Evolutionary conservation across 2,888 invertebrate species (phyloP), one percentile per base, ranked within the genome.

Genomic region (Masnerella sp.): DNA sequence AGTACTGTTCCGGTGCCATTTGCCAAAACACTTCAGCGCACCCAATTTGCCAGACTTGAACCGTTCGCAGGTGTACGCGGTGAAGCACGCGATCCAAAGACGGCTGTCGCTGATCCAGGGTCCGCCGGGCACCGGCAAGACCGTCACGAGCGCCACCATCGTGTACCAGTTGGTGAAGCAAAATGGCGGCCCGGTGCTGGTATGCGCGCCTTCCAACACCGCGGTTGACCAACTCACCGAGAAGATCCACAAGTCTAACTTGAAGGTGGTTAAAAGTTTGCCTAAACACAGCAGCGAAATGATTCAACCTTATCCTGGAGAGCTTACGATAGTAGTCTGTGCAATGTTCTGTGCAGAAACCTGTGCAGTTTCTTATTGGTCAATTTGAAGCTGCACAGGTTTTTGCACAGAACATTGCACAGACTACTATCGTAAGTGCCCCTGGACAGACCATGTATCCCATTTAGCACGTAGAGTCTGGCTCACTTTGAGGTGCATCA

Each of bases 181-280:
- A 84, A 96, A 94, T 79, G 96, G 96, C 2, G 96, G 96, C 0
- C 96, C 97, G 0, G 98, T 99, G 0, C 90, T 99, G 1, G 99
- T 99, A 0, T 99, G 99, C 87, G 99, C 99, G 0, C 99, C 99
- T 0, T 98, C 97, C 71, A 99, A 99, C 88, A 99, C 99, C 0
- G 99, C 99, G 17, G 99, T 99, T 0, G 99, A 99, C 88, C 99
- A 99, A 84, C 90, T 99, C 12, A 99, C 99, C 0, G 99, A 99
- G 88, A 99, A 99, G 88, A 99, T 99, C 59, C 99, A 99, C 88
- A 92, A 94, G 78, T 99, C 99, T 4, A 99, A 98, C 45, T 90
- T n/a, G n/a, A n/a, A n/a, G n/a, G n/a, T n/a, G n/a, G n/a, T n/a
- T n/a, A n/a, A n/a, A n/a, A n/a, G n/a, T n/a, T n/a, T n/a, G n/a